Base-by-base conservation (phyloP, 1,140 invertebrate species). In the Zaprionus lachaisei region DNA sequence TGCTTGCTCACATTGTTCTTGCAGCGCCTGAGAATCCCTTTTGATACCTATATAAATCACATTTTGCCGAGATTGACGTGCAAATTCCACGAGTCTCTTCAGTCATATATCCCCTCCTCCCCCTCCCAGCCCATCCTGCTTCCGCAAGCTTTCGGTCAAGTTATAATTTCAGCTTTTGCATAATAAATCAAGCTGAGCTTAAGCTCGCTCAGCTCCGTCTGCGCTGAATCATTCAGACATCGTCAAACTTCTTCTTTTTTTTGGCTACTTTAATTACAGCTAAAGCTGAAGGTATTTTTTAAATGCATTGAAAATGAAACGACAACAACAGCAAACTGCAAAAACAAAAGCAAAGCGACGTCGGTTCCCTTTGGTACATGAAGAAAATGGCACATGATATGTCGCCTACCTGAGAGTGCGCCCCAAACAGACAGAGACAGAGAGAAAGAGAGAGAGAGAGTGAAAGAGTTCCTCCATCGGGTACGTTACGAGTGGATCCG, bases 41-140 rank as follows among this genome's bases (percentile, higher is more conserved):
- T 83, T 80, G 79, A 82, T 51, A 51, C 47, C 47, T 84, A 89
- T 89, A 89, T 89, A 89, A 89, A 89, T 89, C 85, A 89, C 84
- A 84, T 84, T 79, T 76, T 64, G 68, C 79, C 55, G 47, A 75
- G 77, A 82, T 84, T 91, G 85, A 90, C 79, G 86, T 81, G 79
- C 85, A 85, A 85, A 90, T 82, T 85, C 75, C 81, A 68, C n/a
- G 34, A 64, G 67, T 44, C 41, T 44, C 41, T 44, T 38, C 37
- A 38, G 9, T 34, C 31, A 34, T 34, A 61, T 28, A 64, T 41
- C 37, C 37, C 14, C 14, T 14, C 41, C n/a, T n/a, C 38, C 2
- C 41, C 24, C 44, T 31, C 9, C 34, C 28, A 54, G 22, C 15
- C 20, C 63, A 49, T 17, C 24, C 64, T 28, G 56, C 41, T 44